A percentile compares a stretch with the other conserved stretches of the same genome.
phyloP scores from a whole-genome alignment of 2,113 vertebrate genomes.

The Heterocephalus glaber region DNA sequence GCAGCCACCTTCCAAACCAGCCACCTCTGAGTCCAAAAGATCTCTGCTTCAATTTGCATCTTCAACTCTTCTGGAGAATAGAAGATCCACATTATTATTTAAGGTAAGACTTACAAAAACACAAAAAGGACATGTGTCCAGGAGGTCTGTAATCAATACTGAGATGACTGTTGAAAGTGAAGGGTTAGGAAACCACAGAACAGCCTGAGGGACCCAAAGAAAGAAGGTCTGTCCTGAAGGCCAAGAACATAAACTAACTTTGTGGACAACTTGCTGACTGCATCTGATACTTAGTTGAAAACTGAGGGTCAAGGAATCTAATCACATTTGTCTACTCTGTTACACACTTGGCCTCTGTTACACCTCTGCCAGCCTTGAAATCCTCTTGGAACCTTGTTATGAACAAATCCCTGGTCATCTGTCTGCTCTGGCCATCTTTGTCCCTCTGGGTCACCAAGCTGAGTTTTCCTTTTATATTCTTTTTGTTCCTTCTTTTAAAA shows the following conservation, averaged over 20 bases:
- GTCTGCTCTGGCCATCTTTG: not conserved
- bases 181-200: not conserved
- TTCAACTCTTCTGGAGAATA: not conserved
- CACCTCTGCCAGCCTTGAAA: conserved; percentile 74
- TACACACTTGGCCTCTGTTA: conserved; percentile 80
- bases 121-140: not conserved
- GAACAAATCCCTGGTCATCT: conserved; percentile 72
- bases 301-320: conserved; percentile 81
- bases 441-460: conserved; percentile 54
- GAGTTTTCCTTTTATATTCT: not conserved
- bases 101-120: not conserved
- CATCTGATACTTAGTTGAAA: conserved; percentile 81
- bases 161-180: not conserved
- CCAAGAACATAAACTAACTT: not conserved
- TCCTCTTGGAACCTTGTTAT: conserved; percentile 75
- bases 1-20: not conserved
- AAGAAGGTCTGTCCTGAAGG: not conserved
- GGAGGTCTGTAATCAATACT: not conserved
- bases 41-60: not conserved
- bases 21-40: not conserved
- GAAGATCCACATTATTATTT: not conserved
- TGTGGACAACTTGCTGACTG: conserved; percentile 76
- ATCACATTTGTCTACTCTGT: conserved; percentile 82
- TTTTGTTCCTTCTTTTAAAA: not conserved
- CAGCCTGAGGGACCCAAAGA: not conserved